Conservation (phyloP, 2,888 invertebrate species). For the Volucella bombylans region DNA sequence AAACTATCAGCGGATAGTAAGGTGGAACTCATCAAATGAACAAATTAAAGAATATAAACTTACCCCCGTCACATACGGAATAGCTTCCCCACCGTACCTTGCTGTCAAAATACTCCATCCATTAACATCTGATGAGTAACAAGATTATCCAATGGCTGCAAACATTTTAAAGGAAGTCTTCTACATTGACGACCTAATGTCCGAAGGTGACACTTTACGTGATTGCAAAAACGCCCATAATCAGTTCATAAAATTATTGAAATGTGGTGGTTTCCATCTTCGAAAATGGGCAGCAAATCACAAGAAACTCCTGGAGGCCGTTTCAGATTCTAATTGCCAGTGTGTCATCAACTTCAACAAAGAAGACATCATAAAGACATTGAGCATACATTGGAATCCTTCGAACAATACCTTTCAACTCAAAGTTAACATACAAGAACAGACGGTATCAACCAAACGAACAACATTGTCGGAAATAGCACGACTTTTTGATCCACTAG, state of each 20-base stretch:
- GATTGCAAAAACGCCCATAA: neutral
- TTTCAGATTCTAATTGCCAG: neutral
- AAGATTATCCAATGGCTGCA: conserved; percentile 11
- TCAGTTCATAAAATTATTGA: neutral
- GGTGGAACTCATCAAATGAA: neutral
- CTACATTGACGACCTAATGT: conserved; percentile 6
- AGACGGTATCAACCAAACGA: conserved; percentile 1
- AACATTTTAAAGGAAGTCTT: neutral
- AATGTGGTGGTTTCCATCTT: neutral
- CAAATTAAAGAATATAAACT: neutral
- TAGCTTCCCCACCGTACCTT: conserved; percentile 9
- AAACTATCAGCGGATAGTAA: no score
- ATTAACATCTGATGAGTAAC: neutral
- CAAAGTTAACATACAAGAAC: neutral
- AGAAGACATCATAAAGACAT: neutral
- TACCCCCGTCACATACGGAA: neutral
- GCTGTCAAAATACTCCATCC: conserved; percentile 1
- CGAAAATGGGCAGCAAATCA: conserved; percentile 24
- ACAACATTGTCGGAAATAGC: neutral
- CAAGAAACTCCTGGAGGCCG: neutral
- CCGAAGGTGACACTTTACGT: neutral
- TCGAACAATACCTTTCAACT: neutral
- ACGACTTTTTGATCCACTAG: no score
- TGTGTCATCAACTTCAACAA: neutral
- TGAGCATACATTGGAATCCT: neutral